These are phyloP conservation scores for Strigops habroptila DNA, from an alignment of 2,113 vertebrate genomes.

Conservation along the genomic window DNA sequence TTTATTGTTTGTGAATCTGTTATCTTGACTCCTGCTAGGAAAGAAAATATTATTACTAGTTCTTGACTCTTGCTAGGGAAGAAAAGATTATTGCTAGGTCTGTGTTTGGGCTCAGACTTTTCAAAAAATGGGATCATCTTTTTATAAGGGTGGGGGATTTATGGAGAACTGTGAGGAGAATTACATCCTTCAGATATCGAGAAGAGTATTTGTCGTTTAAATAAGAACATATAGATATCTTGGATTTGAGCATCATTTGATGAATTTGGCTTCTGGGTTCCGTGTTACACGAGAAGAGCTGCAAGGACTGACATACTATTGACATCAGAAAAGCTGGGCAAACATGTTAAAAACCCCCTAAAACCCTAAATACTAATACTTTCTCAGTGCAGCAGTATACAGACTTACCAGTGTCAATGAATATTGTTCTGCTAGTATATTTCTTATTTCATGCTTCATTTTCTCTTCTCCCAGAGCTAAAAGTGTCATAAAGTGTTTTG, in stretches of 20 bases:
- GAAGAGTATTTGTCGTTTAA: background rate
- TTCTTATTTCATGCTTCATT: conserved; percentile 76
- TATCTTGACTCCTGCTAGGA: background rate
- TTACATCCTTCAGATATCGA: background rate
- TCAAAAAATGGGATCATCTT: background rate
- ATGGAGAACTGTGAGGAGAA: background rate
- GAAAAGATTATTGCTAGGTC: background rate
- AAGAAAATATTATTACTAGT: background rate
- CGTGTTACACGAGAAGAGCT: background rate
- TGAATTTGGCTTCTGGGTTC: background rate
- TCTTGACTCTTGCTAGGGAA: background rate
- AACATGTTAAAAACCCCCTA: background rate
- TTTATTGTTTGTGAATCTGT: background rate
- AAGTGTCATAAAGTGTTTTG: conserved; percentile 65
- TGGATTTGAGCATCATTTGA: background rate
- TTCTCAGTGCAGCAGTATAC: background rate
- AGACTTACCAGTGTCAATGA: conserved; percentile 61
- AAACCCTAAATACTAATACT: background rate
- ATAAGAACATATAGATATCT: background rate
- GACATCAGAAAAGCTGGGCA: background rate
- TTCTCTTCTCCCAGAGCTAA: conserved; percentile 63
- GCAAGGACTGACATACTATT: background rate
- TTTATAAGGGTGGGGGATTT: background rate
- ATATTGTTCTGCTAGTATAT: conserved; percentile 71
- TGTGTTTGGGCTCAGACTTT: background rate